A percentile compares a stretch with the other conserved stretches of the same genome.
Conservation (phyloP, 2,113 vertebrate genomes). For the Albula goreensis region DNA sequence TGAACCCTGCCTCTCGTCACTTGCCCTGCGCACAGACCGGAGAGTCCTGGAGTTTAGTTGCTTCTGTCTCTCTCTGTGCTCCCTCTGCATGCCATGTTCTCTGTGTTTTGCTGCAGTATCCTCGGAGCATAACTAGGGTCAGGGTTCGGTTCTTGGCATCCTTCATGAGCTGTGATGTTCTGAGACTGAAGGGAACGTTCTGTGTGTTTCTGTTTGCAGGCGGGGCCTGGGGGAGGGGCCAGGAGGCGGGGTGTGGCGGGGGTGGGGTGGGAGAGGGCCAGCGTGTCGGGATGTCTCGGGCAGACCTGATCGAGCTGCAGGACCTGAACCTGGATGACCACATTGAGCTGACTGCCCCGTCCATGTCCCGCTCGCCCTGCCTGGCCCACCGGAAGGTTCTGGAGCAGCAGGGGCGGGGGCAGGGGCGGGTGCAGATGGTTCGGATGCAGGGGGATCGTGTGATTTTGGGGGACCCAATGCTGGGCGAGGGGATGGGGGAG, state of each 20-base stretch:
- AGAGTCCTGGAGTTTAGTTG: too few relatives aligned
- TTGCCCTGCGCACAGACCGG: too few relatives aligned
- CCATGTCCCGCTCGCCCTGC: constrained; percentile 57
- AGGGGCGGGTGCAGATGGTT: constrained; percentile 31
- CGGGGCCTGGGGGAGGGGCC: neutral
- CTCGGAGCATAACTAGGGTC: too few relatives aligned
- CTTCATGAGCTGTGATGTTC: neutral
- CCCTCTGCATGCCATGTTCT: too few relatives aligned
- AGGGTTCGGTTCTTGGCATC: too few relatives aligned
- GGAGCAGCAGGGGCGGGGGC: constrained; percentile 37
- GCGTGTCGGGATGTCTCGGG: constrained; percentile 9
- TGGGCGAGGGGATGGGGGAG: constrained; percentile 53
- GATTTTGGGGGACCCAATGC: neutral
- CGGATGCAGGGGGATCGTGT: constrained; percentile 37
- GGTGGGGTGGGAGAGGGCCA: too few relatives aligned
- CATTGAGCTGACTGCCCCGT: constrained; percentile 17
- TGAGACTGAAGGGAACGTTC: too few relatives aligned
- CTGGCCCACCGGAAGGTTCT: constrained; percentile 58
- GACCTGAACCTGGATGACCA: constrained; percentile 30
- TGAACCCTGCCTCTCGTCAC: too few relatives aligned
- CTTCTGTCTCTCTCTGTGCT: too few relatives aligned
- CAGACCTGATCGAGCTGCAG: constrained; percentile 55
- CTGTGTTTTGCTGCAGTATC: too few relatives aligned
- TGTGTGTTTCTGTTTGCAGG: neutral
- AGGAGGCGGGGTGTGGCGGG: neutral